Base-by-base conservation (phyloP, 2,113 vertebrate species). In the Casuarius casuarius region DNA sequence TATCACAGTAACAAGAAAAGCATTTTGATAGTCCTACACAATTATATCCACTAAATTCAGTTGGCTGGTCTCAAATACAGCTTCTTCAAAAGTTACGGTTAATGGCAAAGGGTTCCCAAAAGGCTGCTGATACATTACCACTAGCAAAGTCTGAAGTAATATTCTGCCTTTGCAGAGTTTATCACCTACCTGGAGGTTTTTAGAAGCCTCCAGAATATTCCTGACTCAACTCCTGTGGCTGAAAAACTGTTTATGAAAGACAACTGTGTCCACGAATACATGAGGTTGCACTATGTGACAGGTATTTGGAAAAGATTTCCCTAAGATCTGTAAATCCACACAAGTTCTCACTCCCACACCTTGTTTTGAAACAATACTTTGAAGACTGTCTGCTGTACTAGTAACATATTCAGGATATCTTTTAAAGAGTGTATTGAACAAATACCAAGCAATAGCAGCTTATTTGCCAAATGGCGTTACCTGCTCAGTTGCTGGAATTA, bases 71-170 rank as follows among this genome's bases (percentile, higher is more conserved):
- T 23, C 40, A 10, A 48, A 8, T 7, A 17, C 42, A 13, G 5
- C 48, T 28, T 33, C 40, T 29, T 28, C 68, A 31, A 13, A n/a
- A 56, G 29, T 14, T 10, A 40, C 4, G 29, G 38, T 7, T 52
- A 15, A 12, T 3, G 5, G 28, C 28, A 46, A 21, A 10, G 48
- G 11, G 8, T 14, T 58, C 58, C 35, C 73, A 40, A 22, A 62
- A 21, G 18, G 11, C 15, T 7, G 0, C 1, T 12, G 40, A 17
- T n/a, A 18, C 29, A 29, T 28, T 11, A 20, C 48, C 26, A 22
- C 12, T 21, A 8, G 65, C 42, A 49, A 65, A 65, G 42, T 23
- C 74, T n/a, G 12, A 3, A 8, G 48, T 61, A 40, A 76, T 28
- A 63, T 68, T 33, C 63, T 54, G 54, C 22, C 63, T 40, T 33